These are phyloP conservation scores for Phaonia tiefii DNA, from an alignment of 2,888 invertebrate genomes.

Conservation along the genomic window DNA sequence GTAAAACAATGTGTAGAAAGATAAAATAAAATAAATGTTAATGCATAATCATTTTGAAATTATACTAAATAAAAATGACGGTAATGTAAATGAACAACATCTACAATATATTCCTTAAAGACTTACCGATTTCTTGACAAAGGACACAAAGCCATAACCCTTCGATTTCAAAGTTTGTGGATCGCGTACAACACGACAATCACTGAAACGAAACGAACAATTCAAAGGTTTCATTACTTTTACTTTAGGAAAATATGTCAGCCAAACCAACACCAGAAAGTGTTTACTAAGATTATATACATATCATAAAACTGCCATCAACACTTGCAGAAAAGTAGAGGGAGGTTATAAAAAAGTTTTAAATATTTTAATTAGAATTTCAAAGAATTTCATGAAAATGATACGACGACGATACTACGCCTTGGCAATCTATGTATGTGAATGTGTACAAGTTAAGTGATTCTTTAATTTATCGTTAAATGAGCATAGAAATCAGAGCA, in stretches of 20 bases:
- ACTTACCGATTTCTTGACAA: slow-evolving; percentile 97
- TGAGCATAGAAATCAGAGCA: slow-evolving; percentile 25
- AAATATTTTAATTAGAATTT: slow-evolving; percentile 39
- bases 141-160: slow-evolving; percentile 99
- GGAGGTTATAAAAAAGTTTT: slow-evolving; percentile 30
- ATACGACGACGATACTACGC: slow-evolving; percentile 3
- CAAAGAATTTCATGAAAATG: slow-evolving; percentile 31
- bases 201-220: slow-evolving; percentile 85
- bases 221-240: too few relatives aligned
- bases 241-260: too few relatives aligned
- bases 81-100: too few relatives aligned
- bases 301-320: slow-evolving; percentile 5
- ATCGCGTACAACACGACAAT: slow-evolving; percentile 99
- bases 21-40: background rate
- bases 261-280: slow-evolving; percentile 21
- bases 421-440: background rate
- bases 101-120: too few relatives aligned
- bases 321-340: too few relatives aligned
- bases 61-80: background rate
- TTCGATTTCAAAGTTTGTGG: slow-evolving; percentile 99
- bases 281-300: slow-evolving; percentile 2
- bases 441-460: slow-evolving; percentile 26
- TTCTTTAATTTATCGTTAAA: slow-evolving; percentile 30
- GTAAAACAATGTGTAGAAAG: slow-evolving; percentile 72
- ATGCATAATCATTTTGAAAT: slow-evolving; percentile 10